Base-by-base conservation (phyloP, 2,888 invertebrate species). In the Stenolophus ochropezus region DNA sequence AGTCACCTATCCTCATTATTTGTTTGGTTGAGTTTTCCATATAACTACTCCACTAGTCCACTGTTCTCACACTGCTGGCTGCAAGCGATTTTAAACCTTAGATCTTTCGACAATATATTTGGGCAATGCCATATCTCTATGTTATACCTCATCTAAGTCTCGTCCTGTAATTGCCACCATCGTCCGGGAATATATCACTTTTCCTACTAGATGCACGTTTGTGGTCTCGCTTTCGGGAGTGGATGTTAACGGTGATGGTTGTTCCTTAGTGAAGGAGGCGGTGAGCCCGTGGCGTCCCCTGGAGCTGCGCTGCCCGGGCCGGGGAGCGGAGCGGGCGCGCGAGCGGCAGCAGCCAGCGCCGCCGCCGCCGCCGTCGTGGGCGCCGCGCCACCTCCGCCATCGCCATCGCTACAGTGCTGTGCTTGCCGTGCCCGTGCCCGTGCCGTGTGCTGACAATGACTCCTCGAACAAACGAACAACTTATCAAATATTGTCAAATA, bases 251-350 rank as follows among this genome's bases (percentile, higher is more conserved):
- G 16, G 18, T 56, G 56, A 4, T 61, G 61, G 49, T 16, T 47
- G 42, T 77, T 61, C 51, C 42, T 79, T 89, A 92, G 91, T 91
- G 91, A 91, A 91, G 91, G 91, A 91, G 90, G 91, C 90, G 90
- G 91, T 91, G 91, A 91, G 90, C 90, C 89, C 89, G 89, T 89
- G 88, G 89, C 89, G 88, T 87, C 88, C 85, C 87, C 87, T 87
- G 85, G 86, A 83, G 82, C 83, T 76, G 33, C 82, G 77, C 76
- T 75, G 71, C 80, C 75, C 83, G 77, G 82, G 83, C 69, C 82
- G 84, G 82, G 82, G 56, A 81, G 75, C 80, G 49, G 53, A 83
- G 81, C 27, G 47, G 61, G 71, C 77, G 33, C 33, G 16, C 49
- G 65, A 82, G 56, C 69, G 61, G 5, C 79, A 82, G 16, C 83